A percentile compares a stretch with the other conserved stretches of the same genome.
Evolutionary conservation across 2,888 invertebrate species (phyloP).

Genomic region (Kryphioiulus occultus): DNA sequence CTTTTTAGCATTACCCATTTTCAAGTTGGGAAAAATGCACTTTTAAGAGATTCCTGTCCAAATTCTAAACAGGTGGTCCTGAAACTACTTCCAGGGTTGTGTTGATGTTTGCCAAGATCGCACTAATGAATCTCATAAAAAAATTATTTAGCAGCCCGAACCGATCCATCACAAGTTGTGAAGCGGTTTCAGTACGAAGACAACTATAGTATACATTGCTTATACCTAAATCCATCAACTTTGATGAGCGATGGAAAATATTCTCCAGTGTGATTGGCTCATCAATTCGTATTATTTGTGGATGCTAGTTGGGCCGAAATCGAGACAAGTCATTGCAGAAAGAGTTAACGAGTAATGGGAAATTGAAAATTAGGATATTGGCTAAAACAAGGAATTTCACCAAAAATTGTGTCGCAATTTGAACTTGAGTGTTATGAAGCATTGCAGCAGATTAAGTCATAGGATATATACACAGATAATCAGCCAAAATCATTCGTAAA

Average conservation of each 20-base stretch:
- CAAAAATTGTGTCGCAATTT: too few species aligned
- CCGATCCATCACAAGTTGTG: background rate
- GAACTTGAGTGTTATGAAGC: too few species aligned
- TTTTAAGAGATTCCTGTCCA: background rate
- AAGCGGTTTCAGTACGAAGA: too few species aligned
- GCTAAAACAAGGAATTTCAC: too few species aligned
- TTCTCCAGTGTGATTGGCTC: background rate
- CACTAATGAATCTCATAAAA: background rate
- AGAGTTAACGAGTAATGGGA: too few species aligned
- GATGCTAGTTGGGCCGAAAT: background rate
- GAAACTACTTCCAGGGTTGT: too few species aligned
- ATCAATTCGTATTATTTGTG: background rate
- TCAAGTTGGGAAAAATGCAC: background rate
- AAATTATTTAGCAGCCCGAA: background rate
- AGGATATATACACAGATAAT: too few species aligned
- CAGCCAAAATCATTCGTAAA: too few species aligned
- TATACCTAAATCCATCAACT: background rate
- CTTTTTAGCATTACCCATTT: background rate
- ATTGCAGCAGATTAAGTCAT: too few species aligned
- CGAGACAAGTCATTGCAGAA: too few species aligned
- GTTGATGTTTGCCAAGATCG: background rate
- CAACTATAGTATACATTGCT: too few species aligned
- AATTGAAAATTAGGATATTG: too few species aligned
- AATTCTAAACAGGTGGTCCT: background rate
- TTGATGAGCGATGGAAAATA: slow-evolving; percentile 5